Evolutionary conservation across 1,140 invertebrate species (phyloP), one percentile per base, ranked within the genome.

Genomic region (Eupristina koningsbergeri): DNA sequence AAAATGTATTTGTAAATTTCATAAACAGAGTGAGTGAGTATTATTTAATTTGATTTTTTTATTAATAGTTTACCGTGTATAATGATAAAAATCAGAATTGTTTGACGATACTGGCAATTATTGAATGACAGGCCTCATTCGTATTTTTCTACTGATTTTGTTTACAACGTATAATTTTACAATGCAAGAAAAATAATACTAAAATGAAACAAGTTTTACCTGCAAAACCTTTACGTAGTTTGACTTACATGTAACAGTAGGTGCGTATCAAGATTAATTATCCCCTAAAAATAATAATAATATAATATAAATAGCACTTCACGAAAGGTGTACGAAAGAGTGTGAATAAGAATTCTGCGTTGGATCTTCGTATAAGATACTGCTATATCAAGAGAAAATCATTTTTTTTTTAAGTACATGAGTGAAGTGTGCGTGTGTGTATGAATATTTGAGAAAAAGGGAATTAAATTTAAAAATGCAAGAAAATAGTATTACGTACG

Each of bases 101-200:
- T n/a, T 61, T 39, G 34, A 77, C n/a, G 15, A 47, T 45, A 47
- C 15, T 47, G 29, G 63, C 41, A 45, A 50, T 79, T 67, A 47
- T 79, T 76, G n/a, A 17, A 36, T 50, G 29, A 45, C 29, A 79
- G 50, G 63, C 8, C 22, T 69, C 15, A 0, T 22, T n/a, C 45
- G 19, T 41, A 6, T 67, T 50, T 15, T 47, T 67, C 31, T 41
- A 45, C 34, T 36, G 47, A 53, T 71, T 71, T 71, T 67, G 58
- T 69, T 67, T 41, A 50, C 39, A 67, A 67, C 63, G 77, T 79
- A 79, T 67, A 41, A 69, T 79, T 79, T 71, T 64, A 39, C 1
- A 13, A 58, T n/a, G 2, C 2, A 71, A 71, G 31, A 26, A 74
- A 58, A 19, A 22, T 39, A 31, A 71, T 39, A 58, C 73, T 41